These are phyloP conservation scores for Papilio gigon DNA, from an alignment of 2,888 invertebrate species.

Conservation along the genomic window DNA sequence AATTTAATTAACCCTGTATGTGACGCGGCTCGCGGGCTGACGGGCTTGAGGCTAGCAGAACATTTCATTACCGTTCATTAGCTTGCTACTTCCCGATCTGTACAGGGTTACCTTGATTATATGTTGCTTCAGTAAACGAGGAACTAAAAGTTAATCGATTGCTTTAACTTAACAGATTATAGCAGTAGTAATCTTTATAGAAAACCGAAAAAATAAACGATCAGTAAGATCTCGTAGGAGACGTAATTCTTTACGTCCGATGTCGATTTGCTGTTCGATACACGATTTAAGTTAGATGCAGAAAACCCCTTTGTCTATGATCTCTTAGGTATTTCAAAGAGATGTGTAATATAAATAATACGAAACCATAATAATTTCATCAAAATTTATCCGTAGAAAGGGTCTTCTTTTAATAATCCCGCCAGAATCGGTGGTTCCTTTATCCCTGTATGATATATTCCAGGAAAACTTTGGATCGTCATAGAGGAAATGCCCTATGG, in stretches of 20 bases:
- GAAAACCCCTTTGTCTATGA: neutral
- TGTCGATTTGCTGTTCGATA: too few relatives aligned
- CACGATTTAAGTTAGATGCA: too few relatives aligned
- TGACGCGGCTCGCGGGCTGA: slow-evolving; percentile 46
- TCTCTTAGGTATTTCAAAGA: neutral
- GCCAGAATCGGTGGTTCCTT: slow-evolving; percentile 32
- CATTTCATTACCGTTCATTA: slow-evolving; percentile 61
- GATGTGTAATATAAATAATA: slow-evolving; percentile 10
- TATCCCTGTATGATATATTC: slow-evolving; percentile 37
- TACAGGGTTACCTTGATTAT: slow-evolving; percentile 45
- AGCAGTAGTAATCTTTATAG: too few relatives aligned
- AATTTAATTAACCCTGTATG: slow-evolving; percentile 67
- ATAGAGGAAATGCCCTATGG: slow-evolving; percentile 49
- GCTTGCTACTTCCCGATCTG: slow-evolving; percentile 47
- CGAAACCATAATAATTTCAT: slow-evolving; percentile 19
- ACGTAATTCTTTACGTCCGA: too few relatives aligned
- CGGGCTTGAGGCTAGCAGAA: slow-evolving; percentile 41
- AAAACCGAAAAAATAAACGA: too few relatives aligned
- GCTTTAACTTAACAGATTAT: neutral
- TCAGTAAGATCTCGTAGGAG: too few relatives aligned
- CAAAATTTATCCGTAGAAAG: slow-evolving; percentile 30
- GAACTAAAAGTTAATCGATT: neutral
- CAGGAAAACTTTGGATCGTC: slow-evolving; percentile 31
- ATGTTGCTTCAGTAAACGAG: slow-evolving; percentile 38
- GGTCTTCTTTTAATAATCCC: slow-evolving; percentile 38